Evolutionary conservation across 2,888 invertebrate genomes (phyloP).

Genomic region (Eugnorisma glareosa): DNA sequence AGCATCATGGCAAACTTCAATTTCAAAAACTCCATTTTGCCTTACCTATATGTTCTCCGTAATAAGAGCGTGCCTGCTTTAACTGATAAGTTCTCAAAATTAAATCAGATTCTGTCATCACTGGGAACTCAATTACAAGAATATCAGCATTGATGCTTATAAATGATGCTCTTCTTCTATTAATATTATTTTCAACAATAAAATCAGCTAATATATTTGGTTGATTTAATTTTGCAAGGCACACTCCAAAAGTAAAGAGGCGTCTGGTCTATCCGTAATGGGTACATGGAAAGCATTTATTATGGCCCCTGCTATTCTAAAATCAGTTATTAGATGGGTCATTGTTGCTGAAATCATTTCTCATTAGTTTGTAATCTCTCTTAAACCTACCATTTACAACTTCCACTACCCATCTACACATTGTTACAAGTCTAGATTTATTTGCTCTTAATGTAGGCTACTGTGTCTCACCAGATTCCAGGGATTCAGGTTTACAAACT

Average conservation of each 20-base stretch:
- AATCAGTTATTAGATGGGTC: constrained; percentile 29
- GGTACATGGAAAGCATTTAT: constrained; percentile 12
- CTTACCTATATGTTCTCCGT: constrained; percentile 7
- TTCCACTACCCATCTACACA: background rate
- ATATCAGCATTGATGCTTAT: background rate
- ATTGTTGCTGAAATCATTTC: constrained; percentile 21
- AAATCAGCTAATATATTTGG: background rate
- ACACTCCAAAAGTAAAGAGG: background rate
- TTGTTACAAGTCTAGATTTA: background rate
- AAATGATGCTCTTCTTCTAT: background rate
- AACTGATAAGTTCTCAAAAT: background rate
- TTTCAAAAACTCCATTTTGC: background rate
- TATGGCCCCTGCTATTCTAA: constrained; percentile 17
- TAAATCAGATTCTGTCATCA: constrained; percentile 2
- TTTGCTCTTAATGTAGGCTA: constrained; percentile 8
- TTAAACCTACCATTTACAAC: background rate
- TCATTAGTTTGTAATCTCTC: constrained; percentile 16
- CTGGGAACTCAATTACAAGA: background rate
- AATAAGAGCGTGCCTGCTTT: constrained; percentile 1
- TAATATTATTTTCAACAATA: background rate
- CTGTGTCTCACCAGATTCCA: constrained; percentile 13
- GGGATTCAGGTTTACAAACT: constrained; percentile 9
- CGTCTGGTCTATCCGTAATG: constrained; percentile 1
- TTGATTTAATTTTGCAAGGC: constrained; percentile 7
- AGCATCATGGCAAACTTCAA: background rate